Evolutionary conservation across 2,113 vertebrate species (phyloP).

Genomic region (Seriola rivoliana): DNA sequence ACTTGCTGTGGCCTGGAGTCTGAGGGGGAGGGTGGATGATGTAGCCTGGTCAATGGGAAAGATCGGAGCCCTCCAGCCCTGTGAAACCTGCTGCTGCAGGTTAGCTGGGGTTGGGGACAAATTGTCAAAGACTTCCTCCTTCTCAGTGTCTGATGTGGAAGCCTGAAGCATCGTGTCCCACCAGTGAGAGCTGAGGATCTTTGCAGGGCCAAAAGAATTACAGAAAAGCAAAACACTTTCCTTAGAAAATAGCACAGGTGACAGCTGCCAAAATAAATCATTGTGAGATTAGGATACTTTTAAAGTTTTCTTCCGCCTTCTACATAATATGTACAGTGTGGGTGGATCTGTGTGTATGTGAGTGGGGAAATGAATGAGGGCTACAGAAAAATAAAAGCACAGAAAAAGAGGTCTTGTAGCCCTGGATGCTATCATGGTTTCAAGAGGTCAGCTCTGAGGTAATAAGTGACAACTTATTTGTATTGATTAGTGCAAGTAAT

Average conservation of each 20-base stretch:
- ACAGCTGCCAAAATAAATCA: background rate
- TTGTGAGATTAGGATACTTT: background rate
- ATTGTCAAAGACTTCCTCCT: conserved; percentile 48
- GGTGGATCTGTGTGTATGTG: too few relatives aligned
- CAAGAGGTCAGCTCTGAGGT: background rate
- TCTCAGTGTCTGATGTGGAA: conserved; percentile 23
- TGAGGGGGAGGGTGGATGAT: conserved; percentile 17
- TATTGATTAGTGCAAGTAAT: too few relatives aligned
- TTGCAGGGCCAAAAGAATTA: conserved; percentile 10
- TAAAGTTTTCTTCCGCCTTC: background rate
- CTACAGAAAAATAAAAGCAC: too few relatives aligned
- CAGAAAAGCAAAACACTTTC: background rate
- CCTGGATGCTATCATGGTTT: background rate
- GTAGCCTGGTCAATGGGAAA: conserved; percentile 28
- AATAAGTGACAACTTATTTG: background rate
- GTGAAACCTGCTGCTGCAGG: conserved; percentile 55
- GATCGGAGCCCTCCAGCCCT: conserved; percentile 22
- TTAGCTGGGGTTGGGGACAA: conserved; percentile 53
- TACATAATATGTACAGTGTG: background rate
- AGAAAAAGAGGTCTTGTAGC: background rate
- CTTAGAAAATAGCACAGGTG: background rate
- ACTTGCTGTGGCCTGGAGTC: conserved; percentile 24
- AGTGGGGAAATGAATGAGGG: too few relatives aligned
- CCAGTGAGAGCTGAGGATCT: conserved; percentile 8
- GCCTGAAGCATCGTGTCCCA: conserved; percentile 28